phyloP scores from a whole-genome alignment of 35 echinoderm and acorn worm genomes.

The Ophiothrix spiculata region DNA sequence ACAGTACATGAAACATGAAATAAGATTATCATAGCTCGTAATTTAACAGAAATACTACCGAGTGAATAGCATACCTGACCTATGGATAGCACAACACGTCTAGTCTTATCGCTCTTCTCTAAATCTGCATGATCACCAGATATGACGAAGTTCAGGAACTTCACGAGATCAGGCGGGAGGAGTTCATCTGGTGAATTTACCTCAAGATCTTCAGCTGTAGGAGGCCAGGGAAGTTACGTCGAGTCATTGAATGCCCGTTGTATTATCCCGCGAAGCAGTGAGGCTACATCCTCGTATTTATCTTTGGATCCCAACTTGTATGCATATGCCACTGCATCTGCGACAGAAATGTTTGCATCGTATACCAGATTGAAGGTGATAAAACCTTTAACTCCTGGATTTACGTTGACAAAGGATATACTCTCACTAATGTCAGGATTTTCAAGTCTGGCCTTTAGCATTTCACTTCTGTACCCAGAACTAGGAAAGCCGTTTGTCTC shows the following conservation, averaged over 20 bases:
- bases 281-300: neutral
- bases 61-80: constrained; percentile 13
- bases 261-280: constrained; percentile 11
- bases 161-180: constrained; percentile 8
- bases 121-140: constrained; percentile 4
- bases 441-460: constrained; percentile 47
- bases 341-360: constrained; percentile 1
- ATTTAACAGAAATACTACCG: neutral
- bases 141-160: constrained; percentile 19
- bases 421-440: neutral
- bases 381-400: constrained; percentile 18
- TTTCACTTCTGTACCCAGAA: constrained; percentile 45
- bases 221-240: constrained; percentile 36
- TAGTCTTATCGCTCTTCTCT: no score
- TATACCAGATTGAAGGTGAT: constrained; percentile 17
- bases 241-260: constrained; percentile 27
- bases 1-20: neutral
- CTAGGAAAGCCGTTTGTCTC: constrained; percentile 39
- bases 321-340: constrained; percentile 6
- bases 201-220: constrained; percentile 30
- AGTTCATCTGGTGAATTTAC: constrained; percentile 28
- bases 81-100: constrained; percentile 22
- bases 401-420: constrained; percentile 30
- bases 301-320: constrained; percentile 14
- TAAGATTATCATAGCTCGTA: neutral